phyloP scores from a whole-genome alignment of 2,888 invertebrate species.

The Priocnemis perturbator region DNA sequence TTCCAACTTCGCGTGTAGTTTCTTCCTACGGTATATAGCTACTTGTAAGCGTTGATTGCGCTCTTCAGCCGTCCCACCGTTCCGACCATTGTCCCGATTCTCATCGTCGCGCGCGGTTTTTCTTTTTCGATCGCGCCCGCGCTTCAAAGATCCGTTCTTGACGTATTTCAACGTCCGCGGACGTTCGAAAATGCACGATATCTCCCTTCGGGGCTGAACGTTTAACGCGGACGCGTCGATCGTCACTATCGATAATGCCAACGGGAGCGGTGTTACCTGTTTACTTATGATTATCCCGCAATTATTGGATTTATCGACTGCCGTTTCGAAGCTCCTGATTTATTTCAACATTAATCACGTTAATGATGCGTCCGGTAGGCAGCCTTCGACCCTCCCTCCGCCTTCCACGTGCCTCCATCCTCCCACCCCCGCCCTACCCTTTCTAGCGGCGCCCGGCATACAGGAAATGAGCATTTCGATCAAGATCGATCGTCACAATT shows the following conservation, averaged over 20 bases:
- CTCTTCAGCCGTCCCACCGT: slow-evolving; percentile 31
- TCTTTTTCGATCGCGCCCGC: slow-evolving; percentile 14
- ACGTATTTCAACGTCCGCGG: too few species aligned
- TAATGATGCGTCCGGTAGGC: slow-evolving; percentile 72
- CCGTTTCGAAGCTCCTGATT: slow-evolving; percentile 72
- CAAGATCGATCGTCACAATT: slow-evolving; percentile 73
- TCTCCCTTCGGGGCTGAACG: too few species aligned
- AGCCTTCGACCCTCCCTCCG: slow-evolving; percentile 63
- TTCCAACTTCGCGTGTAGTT: slow-evolving; percentile 1
- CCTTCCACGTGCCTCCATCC: slow-evolving; percentile 48
- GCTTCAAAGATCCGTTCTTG: neutral
- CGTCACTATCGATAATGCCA: slow-evolving; percentile 53
- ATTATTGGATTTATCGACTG: slow-evolving; percentile 74
- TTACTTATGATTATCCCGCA: slow-evolving; percentile 74
- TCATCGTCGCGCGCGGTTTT: slow-evolving; percentile 26
- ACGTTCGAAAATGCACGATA: too few species aligned
- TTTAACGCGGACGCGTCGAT: slow-evolving; percentile 30
- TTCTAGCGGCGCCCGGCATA: slow-evolving; percentile 62
- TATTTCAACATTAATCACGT: slow-evolving; percentile 75
- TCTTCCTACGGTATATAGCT: slow-evolving; percentile 9
- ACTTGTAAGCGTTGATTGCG: slow-evolving; percentile 7
- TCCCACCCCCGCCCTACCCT: slow-evolving; percentile 48
- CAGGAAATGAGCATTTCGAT: slow-evolving; percentile 74
- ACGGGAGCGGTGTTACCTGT: slow-evolving; percentile 62
- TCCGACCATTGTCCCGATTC: slow-evolving; percentile 36